Evolutionary conservation across 30 jellyfish, hydroid and myxozoan species (phyloP).

Genomic region (Catostylus mosaicus): DNA sequence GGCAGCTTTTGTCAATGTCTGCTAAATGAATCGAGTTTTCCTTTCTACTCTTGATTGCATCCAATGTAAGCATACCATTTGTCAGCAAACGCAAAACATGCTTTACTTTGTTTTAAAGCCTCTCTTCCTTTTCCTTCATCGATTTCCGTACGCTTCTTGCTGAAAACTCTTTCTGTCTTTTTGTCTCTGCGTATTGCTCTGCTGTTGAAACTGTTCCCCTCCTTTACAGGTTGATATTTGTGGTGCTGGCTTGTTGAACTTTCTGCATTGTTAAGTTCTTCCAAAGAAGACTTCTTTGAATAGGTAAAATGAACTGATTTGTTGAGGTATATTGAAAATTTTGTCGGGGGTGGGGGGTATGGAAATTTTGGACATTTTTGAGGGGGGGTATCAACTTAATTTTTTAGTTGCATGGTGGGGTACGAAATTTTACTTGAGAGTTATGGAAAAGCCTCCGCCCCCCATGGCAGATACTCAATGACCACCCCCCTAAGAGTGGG

Average conservation of each 20-base stretch:
- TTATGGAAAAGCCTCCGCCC: no score
- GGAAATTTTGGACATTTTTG: no score
- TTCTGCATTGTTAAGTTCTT: slow-evolving; percentile 58
- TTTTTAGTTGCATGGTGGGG: no score
- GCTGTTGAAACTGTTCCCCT: slow-evolving; percentile 37
- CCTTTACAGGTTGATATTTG: slow-evolving; percentile 37
- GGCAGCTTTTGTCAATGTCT: slow-evolving; percentile 63
- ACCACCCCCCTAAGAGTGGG: no score
- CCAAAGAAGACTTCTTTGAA: slow-evolving; percentile 33
- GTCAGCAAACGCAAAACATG: slow-evolving; percentile 47
- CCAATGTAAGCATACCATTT: slow-evolving; percentile 43
- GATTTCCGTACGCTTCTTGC: slow-evolving; percentile 31
- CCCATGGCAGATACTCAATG: no score
- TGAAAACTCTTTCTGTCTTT: slow-evolving; percentile 44
- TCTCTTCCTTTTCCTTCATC: slow-evolving; percentile 51
- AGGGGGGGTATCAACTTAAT: no score
- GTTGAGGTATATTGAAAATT: no score
- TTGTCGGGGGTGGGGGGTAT: no score
- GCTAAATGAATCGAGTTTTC: slow-evolving; percentile 49
- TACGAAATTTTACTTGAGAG: no score
- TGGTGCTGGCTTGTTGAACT: slow-evolving; percentile 38
- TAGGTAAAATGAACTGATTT: slow-evolving; percentile 23
- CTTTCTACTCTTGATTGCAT: slow-evolving; percentile 49
- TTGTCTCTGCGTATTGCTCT: slow-evolving; percentile 48
- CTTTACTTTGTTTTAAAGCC: slow-evolving; percentile 50